Base-by-base conservation (phyloP, 2,888 invertebrate genomes). In the Physocephala rufipes region DNA sequence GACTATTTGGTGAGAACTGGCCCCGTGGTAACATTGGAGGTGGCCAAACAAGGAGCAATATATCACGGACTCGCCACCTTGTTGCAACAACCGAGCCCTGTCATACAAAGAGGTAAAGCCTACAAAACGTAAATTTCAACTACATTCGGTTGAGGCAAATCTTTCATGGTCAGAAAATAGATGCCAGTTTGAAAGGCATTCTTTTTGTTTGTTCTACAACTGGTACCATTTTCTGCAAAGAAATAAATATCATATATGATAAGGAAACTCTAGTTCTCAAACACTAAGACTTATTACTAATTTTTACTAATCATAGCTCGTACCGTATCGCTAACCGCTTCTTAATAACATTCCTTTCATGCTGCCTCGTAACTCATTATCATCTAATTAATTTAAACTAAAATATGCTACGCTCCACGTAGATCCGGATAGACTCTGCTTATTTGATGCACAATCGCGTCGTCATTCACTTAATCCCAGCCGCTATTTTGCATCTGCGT, bases 11-110 rank as follows among this genome's bases (percentile, higher is more conserved):
- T 97, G 61, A 90, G 95, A 70, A 98, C 98, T 16, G 97, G 98
- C 12, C 95, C 95, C 53, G 91, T 95, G 5, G 99, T 99, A 36
- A 94, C 94, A 9, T 87, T 99, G 75, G 97, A 97, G 86, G 98
- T 99, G 73, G 97, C 97, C 28, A 99, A 99, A 86, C 97, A 98
- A 86, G 99, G 97, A 65, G 99, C 99, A 65, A 93, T 97, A 80
- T 94, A 95, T 84, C 98, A 99, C 87, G 99, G 99, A 30, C 88
- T 99, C 70, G 97, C 97, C 19, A 95, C 96, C 19, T 88, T 97
- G 73, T 88, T 98, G 65, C 95, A 95, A 78, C 96, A 97, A 84
- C 97, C 97, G 15, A 94, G 94, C 79, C 95, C 95, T 68, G 90
- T 92, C 74, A 92, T 92, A 85, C 90, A 90, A 80, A 89, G 92